Percentiles rank a stretch among this genome's conserved stretches.
Evolutionary conservation across 2,888 invertebrate species (phyloP).

Genomic region (Mantis religiosa): DNA sequence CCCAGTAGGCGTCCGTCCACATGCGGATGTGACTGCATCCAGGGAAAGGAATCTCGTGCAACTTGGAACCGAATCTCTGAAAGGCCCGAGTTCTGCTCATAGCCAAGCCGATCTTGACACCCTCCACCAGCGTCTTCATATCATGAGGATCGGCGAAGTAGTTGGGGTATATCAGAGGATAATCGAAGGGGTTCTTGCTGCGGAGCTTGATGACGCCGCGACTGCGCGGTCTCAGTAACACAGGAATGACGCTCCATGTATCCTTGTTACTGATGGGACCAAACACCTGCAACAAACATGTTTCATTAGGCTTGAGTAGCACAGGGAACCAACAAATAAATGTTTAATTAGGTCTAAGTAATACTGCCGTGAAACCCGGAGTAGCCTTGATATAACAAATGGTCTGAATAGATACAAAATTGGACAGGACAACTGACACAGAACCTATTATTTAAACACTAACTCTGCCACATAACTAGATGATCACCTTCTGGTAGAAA

Average conservation of each 20-base stretch:
- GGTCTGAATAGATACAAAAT: too few relatives aligned
- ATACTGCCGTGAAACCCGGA: too few relatives aligned
- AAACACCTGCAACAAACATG: slow-evolving; percentile 51
- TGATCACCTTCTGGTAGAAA: slow-evolving; percentile 57
- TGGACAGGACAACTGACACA: too few relatives aligned
- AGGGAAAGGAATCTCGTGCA: slow-evolving; percentile 70
- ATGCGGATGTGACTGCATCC: slow-evolving; percentile 65
- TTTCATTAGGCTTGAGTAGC: too few relatives aligned
- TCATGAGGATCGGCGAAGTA: slow-evolving; percentile 81
- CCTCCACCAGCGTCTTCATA: slow-evolving; percentile 74
- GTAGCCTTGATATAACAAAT: too few relatives aligned
- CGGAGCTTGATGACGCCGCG: slow-evolving; percentile 76
- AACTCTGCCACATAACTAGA: too few relatives aligned
- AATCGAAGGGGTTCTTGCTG: slow-evolving; percentile 79
- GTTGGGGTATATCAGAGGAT: slow-evolving; percentile 88
- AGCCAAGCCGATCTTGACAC: slow-evolving; percentile 77
- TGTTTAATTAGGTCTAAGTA: too few relatives aligned
- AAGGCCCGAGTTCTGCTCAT: slow-evolving; percentile 70
- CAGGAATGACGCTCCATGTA: slow-evolving; percentile 79
- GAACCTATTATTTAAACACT: too few relatives aligned
- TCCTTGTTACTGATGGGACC: slow-evolving; percentile 71
- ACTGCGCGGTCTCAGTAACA: slow-evolving; percentile 79
- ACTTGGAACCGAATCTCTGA: slow-evolving; percentile 58
- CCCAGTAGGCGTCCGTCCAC: slow-evolving; percentile 76
- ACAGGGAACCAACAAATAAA: too few relatives aligned